Evolutionary conservation across 2,113 vertebrate genomes (phyloP), one percentile per base, ranked within the genome.

Genomic region (Tenrec ecaudatus): DNA sequence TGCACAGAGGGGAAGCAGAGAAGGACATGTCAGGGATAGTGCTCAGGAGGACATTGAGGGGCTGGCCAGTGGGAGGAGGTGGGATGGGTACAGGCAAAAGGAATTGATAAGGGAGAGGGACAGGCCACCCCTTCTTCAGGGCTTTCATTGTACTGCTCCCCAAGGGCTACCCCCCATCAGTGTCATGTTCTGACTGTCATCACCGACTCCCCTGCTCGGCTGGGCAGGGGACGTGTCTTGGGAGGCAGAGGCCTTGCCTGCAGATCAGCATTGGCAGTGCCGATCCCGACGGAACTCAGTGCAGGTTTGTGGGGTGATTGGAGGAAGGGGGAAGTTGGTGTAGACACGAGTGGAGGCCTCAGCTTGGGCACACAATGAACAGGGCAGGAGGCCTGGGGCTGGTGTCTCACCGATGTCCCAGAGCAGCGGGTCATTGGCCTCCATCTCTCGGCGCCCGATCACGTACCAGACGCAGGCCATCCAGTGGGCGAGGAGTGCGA

Each of bases 381-480:
- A 73, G 79, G 69, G n/a, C 31, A 43, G 69, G 69, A 20, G 84
- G 58, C 73, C 81, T 58, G 31, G 58, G 82, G 82, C 29, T 36
- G 31, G 82, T 62, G 15, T 31, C 99, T 99, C 98, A 99, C 99
- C 99, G 57, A 99, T 99, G 96, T 99, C 99, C 99, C 99, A 99
- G 95, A 98, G 99, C 75, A 98, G 97, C 0, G 98, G 98, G 94
- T 99, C 98, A 15, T 99, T 98, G 96, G 98, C 98, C 94, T 99
- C 99, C 98, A 99, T 99, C 98, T 99, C 99, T 97, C 98, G 99
- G 97, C 99, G 99, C 95, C 99, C 99, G 69, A 99, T 99, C 97
- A 99, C 99, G 62, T 99, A 99, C 99, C 99, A 99, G 98, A 99
- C 98, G 96, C 99, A 99, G 96, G 99, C 99, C 99, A 99, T 99